Percentiles rank a stretch among this genome's conserved stretches.
Evolutionary conservation across 2,113 vertebrate genomes (phyloP).

Genomic region (Macquaria australasica): DNA sequence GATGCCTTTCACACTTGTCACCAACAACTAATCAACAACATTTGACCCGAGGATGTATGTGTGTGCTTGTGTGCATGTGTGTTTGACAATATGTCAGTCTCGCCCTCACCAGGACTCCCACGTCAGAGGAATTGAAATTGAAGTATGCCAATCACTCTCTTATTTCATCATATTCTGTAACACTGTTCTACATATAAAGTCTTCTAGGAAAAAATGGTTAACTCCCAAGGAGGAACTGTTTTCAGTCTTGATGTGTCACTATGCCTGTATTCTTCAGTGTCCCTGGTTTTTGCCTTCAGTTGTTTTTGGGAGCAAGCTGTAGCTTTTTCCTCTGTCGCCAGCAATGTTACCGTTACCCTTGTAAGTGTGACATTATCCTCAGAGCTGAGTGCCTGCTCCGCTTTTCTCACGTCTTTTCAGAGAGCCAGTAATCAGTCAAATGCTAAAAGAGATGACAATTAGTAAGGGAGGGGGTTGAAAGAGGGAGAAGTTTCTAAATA

Average conservation of each 20-base stretch:
- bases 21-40: constrained; percentile 62
- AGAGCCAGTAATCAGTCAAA: constrained; percentile 78
- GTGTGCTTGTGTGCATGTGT: constrained; percentile 9
- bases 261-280: not conserved
- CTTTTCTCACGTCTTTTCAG: constrained; percentile 66
- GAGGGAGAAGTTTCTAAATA: constrained; percentile 83
- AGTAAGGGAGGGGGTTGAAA: constrained; percentile 63
- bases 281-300: constrained; percentile 23
- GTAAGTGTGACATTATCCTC: constrained; percentile 70
- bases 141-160: constrained; percentile 34
- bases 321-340: constrained; percentile 29
- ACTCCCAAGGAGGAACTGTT: not conserved
- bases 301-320: constrained; percentile 33
- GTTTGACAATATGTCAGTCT: constrained; percentile 3
- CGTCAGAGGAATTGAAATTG: constrained; percentile 39
- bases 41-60: constrained; percentile 52
- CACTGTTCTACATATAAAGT: not conserved
- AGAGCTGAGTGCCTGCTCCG: constrained; percentile 49
- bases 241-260: constrained; percentile 5
- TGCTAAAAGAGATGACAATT: constrained; percentile 76
- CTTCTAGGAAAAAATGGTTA: not conserved
- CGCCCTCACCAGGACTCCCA: not conserved
- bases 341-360: constrained; percentile 47
- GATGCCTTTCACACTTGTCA: constrained; percentile 78
- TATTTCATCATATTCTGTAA: not conserved